Percentiles rank a stretch among this genome's conserved stretches.
Conservation (phyloP, 64 coral and sea anemone genomes). For the Trachythela sp. region DNA sequence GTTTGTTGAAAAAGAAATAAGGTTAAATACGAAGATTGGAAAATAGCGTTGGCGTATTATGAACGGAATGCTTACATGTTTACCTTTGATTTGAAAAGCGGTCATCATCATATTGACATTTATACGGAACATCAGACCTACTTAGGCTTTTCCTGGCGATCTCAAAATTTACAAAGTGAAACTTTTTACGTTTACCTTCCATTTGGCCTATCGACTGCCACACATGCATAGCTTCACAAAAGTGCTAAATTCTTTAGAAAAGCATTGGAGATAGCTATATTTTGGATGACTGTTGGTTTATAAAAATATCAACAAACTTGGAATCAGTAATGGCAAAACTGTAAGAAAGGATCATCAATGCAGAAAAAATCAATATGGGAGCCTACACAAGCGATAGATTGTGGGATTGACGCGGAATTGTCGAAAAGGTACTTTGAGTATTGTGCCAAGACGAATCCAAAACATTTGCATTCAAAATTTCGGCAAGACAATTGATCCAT, state of each 20-base stretch:
- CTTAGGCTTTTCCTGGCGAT: too few relatives aligned
- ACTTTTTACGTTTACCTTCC: neutral
- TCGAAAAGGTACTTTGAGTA: too few relatives aligned
- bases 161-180: neutral
- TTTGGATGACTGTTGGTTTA: neutral
- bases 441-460: conserved; percentile 41
- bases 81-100: too few relatives aligned
- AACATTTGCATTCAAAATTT: conserved; percentile 46
- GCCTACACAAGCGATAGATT: conserved; percentile 33
- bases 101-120: too few relatives aligned
- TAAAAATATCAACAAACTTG: neutral
- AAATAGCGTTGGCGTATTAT: too few relatives aligned
- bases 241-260: conserved; percentile 10
- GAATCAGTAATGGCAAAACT: conserved; percentile 19
- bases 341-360: conserved; percentile 44
- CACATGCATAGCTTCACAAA: conserved; percentile 30
- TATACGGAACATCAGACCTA: too few relatives aligned
- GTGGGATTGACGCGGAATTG: conserved; percentile 40
- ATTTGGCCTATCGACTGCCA: conserved; percentile 20
- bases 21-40: too few relatives aligned
- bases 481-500: conserved; percentile 53
- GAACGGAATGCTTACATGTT: too few relatives aligned
- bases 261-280: neutral
- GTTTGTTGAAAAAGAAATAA: too few relatives aligned
- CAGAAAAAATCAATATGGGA: conserved; percentile 36